A percentile compares a stretch with the other conserved stretches of the same genome.
These are phyloP conservation scores for Dromaius novaehollandiae DNA, from an alignment of 2,113 vertebrate genomes.

Conservation along the genomic window DNA sequence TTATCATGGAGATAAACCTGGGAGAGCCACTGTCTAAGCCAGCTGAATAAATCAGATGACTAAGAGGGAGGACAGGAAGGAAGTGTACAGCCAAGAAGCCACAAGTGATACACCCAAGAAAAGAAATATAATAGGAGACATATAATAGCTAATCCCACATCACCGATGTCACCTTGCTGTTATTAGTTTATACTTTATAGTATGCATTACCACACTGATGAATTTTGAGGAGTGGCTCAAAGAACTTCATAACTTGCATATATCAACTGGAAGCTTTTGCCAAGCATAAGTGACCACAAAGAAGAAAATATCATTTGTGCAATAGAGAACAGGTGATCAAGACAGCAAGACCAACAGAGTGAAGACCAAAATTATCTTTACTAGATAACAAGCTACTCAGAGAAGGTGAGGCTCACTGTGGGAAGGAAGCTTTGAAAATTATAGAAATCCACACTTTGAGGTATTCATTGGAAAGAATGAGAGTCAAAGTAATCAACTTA, in stretches of 20 bases:
- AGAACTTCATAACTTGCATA: not conserved
- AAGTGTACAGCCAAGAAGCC: not conserved
- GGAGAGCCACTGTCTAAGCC: not conserved
- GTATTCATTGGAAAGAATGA: not conserved
- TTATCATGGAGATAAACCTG: not conserved
- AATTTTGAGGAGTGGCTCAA: not conserved
- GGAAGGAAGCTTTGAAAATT: not conserved
- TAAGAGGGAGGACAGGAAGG: not conserved
- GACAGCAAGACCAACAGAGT: not conserved
- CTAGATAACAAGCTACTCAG: not conserved
- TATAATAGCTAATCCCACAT: not conserved
- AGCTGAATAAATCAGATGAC: not conserved
- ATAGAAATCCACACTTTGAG: not conserved
- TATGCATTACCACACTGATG: not conserved
- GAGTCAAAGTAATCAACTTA: not conserved
- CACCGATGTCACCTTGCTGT: not conserved
- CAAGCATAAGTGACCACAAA: not conserved
- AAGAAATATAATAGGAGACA: not conserved
- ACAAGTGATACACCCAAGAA: not conserved
- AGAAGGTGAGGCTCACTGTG: not conserved
- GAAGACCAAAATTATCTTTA: not conserved
- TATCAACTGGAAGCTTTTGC: not conserved
- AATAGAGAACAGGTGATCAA: not conserved
- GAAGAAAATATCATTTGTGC: not conserved
- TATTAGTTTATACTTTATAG: not conserved